Conservation (phyloP, 2,113 vertebrate species). For the Hystrix cristata region DNA sequence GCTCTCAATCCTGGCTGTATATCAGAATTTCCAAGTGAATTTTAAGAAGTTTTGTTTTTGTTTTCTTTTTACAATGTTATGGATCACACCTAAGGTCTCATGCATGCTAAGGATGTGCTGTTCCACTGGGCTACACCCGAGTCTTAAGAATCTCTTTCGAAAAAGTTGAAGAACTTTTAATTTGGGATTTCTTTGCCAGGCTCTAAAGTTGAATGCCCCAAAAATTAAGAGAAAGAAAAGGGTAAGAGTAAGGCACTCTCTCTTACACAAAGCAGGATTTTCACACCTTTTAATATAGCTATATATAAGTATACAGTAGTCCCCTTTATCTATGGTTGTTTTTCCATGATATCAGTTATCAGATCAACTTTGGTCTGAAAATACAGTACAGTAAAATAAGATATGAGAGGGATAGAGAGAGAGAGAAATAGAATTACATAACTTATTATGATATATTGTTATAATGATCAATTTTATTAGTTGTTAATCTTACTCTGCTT, state of each 20-base stretch:
- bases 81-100: neutral
- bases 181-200: slow-evolving; percentile 8
- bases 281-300: neutral
- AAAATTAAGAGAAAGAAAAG: neutral
- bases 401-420: neutral
- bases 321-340: neutral
- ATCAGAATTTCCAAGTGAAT: neutral
- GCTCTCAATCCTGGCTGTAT: neutral
- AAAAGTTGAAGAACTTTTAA: slow-evolving; percentile 33
- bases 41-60: neutral
- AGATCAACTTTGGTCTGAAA: neutral
- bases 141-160: neutral
- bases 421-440: neutral
- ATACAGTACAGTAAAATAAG: neutral
- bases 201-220: neutral
- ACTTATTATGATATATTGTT: neutral
- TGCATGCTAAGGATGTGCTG: neutral
- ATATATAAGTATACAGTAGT: neutral
- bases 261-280: neutral
- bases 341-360: neutral
- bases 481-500: neutral
- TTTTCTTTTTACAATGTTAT: neutral
- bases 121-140: neutral
- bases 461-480: neutral
- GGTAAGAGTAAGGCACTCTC: neutral